phyloP scores from a whole-genome alignment of 92 coral and sea anemone genomes.

The Zoanthus solanderi region DNA sequence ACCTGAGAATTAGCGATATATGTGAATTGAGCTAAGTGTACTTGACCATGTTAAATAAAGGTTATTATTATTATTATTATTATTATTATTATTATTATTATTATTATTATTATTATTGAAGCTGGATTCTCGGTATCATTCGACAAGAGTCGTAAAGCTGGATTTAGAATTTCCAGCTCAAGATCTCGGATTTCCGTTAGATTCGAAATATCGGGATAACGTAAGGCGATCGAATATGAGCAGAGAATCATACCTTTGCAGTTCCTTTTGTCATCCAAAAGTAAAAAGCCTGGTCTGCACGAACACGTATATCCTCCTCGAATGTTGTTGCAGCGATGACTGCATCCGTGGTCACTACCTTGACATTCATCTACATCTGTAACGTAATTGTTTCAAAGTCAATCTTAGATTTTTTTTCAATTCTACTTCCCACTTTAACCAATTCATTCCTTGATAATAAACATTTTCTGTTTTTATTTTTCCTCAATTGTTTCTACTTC shows the following conservation, averaged over 20 bases:
- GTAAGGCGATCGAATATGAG: too few species aligned
- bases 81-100: too few species aligned
- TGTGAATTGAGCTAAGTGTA: too few species aligned
- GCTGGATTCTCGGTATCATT: too few species aligned
- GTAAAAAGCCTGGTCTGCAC: constrained; percentile 13
- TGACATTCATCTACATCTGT: constrained; percentile 28
- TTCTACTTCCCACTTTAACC: background rate
- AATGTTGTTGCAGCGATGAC: background rate
- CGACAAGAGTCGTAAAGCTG: too few species aligned
- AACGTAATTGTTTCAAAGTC: background rate
- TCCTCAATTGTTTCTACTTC: too few species aligned
- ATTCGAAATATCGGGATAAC: background rate
- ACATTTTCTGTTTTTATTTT: background rate
- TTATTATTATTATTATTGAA: too few species aligned
- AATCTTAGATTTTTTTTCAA: background rate
- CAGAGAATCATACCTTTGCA: constrained; percentile 12
- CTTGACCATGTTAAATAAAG: too few species aligned
- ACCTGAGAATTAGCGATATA: too few species aligned
- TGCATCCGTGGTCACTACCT: constrained; percentile 17
- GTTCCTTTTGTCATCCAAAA: constrained; percentile 26
- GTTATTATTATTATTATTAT: too few species aligned
- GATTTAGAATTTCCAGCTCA: too few species aligned
- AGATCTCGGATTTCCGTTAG: background rate
- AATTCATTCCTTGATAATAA: background rate
- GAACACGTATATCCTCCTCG: constrained; percentile 24